These are phyloP conservation scores for Chaitophorus viminalis DNA, from an alignment of 2,888 invertebrate genomes.

Conservation along the genomic window DNA sequence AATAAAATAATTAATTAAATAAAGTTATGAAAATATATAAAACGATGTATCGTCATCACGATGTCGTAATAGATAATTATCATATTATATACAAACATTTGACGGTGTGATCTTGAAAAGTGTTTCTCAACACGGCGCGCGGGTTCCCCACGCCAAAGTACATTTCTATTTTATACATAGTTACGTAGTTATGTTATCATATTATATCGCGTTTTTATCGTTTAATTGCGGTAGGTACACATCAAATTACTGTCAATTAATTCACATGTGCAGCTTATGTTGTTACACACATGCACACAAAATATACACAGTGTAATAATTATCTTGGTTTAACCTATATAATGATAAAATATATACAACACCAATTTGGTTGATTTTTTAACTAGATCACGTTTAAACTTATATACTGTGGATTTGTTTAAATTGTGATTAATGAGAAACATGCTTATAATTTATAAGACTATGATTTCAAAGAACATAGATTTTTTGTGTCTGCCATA, in stretches of 20 bases:
- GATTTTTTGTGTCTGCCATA: too few species aligned
- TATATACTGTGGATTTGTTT: too few species aligned
- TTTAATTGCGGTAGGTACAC: conserved; percentile 44
- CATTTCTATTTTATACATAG: background rate
- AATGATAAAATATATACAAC: too few species aligned
- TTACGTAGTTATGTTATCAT: background rate
- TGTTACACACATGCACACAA: background rate
- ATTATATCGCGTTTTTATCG: conserved; percentile 13
- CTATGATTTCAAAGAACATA: too few species aligned
- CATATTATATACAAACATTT: background rate
- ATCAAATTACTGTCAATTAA: conserved; percentile 27
- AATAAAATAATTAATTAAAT: background rate
- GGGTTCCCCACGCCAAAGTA: background rate
- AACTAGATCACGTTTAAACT: background rate
- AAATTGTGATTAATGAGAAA: too few species aligned
- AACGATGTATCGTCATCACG: background rate
- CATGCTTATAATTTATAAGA: too few species aligned
- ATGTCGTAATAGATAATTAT: background rate
- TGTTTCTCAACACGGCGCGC: conserved; percentile 36
- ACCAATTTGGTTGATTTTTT: too few species aligned
- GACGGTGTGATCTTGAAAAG: conserved; percentile 27
- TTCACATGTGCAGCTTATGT: conserved; percentile 21
- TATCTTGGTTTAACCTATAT: conserved; percentile 47
- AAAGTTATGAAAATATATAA: background rate
- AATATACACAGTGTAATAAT: background rate